Percentiles rank a stretch among this genome's conserved stretches.
Conservation (phyloP, 2,888 invertebrate genomes). For the Myopa tessellatipennis region DNA sequence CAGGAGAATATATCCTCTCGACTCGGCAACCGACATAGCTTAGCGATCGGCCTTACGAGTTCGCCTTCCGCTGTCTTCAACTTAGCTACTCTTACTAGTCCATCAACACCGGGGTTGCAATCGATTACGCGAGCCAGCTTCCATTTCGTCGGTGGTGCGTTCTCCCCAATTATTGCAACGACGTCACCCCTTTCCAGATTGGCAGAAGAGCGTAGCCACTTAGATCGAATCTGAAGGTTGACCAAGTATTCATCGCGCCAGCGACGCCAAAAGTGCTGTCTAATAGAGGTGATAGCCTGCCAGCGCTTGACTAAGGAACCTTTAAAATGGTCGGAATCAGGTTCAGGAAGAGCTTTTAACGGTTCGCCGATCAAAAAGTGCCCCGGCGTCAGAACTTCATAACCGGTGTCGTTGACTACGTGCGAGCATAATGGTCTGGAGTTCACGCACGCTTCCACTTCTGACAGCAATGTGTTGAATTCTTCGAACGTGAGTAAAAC, state of each 20-base stretch:
- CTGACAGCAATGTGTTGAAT: background rate
- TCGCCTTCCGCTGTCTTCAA: slow-evolving; percentile 17
- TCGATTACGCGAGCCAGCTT: slow-evolving; percentile 23
- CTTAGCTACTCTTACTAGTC: slow-evolving; percentile 22
- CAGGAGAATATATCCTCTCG: slow-evolving; percentile 23
- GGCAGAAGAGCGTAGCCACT: slow-evolving; percentile 12
- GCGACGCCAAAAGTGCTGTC: slow-evolving; percentile 38
- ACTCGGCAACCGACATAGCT: slow-evolving; percentile 15
- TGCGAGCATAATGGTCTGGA: slow-evolving; percentile 6
- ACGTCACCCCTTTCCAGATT: slow-evolving; percentile 19
- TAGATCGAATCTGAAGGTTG: background rate
- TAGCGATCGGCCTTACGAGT: slow-evolving; percentile 8
- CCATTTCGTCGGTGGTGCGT: slow-evolving; percentile 23
- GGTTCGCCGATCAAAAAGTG: slow-evolving; percentile 41
- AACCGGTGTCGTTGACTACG: slow-evolving; percentile 2
- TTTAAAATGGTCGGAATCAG: background rate
- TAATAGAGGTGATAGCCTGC: slow-evolving; percentile 28
- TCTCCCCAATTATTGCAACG: slow-evolving; percentile 17
- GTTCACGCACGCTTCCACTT: background rate
- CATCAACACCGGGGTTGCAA: slow-evolving; percentile 23
- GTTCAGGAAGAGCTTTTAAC: no score
- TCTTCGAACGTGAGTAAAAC: background rate
- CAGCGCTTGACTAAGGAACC: slow-evolving; percentile 27
- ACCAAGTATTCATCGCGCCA: slow-evolving; percentile 4
- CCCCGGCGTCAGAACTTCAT: slow-evolving; percentile 39